Base-by-base conservation (phyloP, 2,113 vertebrate genomes). In the Chaetura pelagica region DNA sequence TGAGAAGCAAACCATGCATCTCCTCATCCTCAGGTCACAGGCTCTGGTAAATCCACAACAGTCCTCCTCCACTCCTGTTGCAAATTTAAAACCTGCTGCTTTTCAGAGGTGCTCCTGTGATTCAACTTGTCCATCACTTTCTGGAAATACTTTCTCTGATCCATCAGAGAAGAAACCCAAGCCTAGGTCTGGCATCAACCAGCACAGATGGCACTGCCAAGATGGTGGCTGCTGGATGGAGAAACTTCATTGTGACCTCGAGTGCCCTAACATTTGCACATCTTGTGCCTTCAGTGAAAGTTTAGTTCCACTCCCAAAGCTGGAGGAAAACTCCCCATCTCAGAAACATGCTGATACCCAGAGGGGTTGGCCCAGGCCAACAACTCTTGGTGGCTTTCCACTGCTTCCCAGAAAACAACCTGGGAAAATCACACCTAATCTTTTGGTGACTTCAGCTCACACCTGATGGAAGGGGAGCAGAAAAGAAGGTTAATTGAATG, bases 171-270 rank as follows among this genome's bases (percentile, higher is more conserved):
- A 78, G 3, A 55, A 84, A 27, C 4, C 30, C 73, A 44, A 86
- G 35, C 29, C 32, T 32, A 66, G 17, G 15, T 87, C n/a, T 73
- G 61, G 40, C 51, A 30, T 29, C 24, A 63, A 61, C 22, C 69
- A 52, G 22, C 2, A 10, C 66, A 49, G 40, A 40, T 0, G 0
- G 23, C 46, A 55, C n/a, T 42, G 63, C 42, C 3, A 4, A 62
- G 63, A 38, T 42, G 13, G 21, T 23, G n/a, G 29, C 23, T 35
- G 35, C 73, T 92, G 58, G n/a, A 46, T 18, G n/a, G 30, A 58
- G 40, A 29, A 85, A 30, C 27, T 15, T 32, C 35, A 7, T 19
- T 23, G 23, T 1, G 0, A 20, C 38, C 58, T 82, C 51, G 35
- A 34, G 27, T 7, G 55, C 23, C 42, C 59, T 35, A 74, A 90